These are phyloP conservation scores for Euplagia quadripunctaria DNA, from an alignment of 2,888 invertebrate species.

Conservation along the genomic window DNA sequence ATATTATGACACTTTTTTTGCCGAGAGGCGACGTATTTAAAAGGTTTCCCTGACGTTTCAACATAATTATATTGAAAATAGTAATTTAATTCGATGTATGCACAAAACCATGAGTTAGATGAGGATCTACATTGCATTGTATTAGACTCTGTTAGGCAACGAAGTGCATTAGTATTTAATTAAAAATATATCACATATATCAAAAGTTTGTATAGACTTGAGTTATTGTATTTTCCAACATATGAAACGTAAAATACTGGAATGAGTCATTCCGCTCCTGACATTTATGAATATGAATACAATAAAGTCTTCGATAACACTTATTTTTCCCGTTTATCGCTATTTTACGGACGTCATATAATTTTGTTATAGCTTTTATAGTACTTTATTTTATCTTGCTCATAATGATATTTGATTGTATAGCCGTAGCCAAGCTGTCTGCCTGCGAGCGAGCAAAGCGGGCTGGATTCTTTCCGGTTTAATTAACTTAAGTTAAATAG, in stretches of 20 bases:
- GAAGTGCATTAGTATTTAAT: neutral
- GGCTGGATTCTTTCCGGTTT: neutral
- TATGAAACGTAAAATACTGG: neutral
- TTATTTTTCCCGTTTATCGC: constrained; percentile 30
- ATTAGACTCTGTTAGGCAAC: neutral
- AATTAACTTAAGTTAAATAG: neutral
- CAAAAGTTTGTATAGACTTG: too few relatives aligned
- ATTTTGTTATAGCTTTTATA: constrained; percentile 11
- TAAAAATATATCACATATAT: neutral
- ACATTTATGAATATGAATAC: constrained; percentile 20
- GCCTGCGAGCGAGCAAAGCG: neutral
- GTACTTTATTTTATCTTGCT: constrained; percentile 11
- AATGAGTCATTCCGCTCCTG: neutral
- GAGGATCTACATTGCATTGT: too few relatives aligned
- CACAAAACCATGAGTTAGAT: too few relatives aligned
- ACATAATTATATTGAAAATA: too few relatives aligned
- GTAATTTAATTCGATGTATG: too few relatives aligned
- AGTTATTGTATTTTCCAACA: neutral
- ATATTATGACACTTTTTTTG: too few relatives aligned
- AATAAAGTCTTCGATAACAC: constrained; percentile 28
- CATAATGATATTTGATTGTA: neutral
- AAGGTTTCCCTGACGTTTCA: too few relatives aligned
- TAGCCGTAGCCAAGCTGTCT: neutral
- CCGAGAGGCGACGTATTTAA: too few relatives aligned
- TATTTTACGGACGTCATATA: constrained; percentile 15